Evolutionary conservation across 2,888 invertebrate genomes (phyloP), one percentile per base, ranked within the genome.

Genomic region (Catocala sponsa): DNA sequence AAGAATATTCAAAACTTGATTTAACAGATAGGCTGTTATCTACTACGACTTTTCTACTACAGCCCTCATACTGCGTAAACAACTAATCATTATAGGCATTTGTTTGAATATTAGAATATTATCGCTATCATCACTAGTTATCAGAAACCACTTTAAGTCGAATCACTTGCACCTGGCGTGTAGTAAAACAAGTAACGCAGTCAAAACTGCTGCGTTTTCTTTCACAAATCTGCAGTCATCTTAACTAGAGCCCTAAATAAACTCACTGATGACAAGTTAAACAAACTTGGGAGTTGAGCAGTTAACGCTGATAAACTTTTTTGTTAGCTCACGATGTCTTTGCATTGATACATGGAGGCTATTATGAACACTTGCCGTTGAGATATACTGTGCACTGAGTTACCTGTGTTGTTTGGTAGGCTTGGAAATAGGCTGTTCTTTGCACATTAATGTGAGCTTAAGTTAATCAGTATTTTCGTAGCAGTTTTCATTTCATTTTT

Each of bases 281-380:
- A 80, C 81, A 78, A 81, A 87, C 83, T 86, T 80, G 68, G 61
- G 78, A 80, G 75, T 81, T 79, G 70, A 75, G 85, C 85, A 76
- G 85, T 87, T 86, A 82, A 77, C 73, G 76, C 74, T 81, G 58
- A 63, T 72, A 75, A 86, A 86, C 78, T 86, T 88, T 89, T 89
- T 88, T 86, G 86, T 82, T 73, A 72, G 68, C 75, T 75, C 63
- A 65, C 68, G 79, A 78, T 76, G 77, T 74, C 74, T 80, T 72
- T 68, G 80, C 83, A 87, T 89, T 90, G 90, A 90, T 90, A 88
- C 90, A 90, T 90, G 80, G 81, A 79, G 68, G 81, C 85, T 73
- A 86, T 90, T 89, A 88, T 70, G 69, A 80, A 79, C 90, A 91
- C 88, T 86, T 79, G 84, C 81, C 35, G 69, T 46, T 41, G n/a